A percentile compares a stretch with the other conserved stretches of the same genome.
Conservation (phyloP, 2,888 invertebrate species). For the Ephialtes manifestator region DNA sequence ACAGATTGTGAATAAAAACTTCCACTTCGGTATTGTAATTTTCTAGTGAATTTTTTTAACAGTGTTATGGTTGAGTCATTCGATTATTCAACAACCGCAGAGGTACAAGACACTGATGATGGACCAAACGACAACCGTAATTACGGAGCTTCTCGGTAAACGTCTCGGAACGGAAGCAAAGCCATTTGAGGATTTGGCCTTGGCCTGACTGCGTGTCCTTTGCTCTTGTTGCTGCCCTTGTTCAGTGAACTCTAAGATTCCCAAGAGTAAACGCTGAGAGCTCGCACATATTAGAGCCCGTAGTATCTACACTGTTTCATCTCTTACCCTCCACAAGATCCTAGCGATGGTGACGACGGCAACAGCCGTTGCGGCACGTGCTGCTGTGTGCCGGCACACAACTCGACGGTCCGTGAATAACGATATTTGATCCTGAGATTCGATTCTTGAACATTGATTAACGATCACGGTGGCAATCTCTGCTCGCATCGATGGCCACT, state of each 20-base stretch:
- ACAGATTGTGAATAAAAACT: no score
- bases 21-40: no score
- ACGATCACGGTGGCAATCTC: slow-evolving; percentile 16
- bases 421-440: slow-evolving; percentile 29
- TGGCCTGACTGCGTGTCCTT: background rate
- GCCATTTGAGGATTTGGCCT: slow-evolving; percentile 10
- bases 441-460: slow-evolving; percentile 27
- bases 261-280: background rate
- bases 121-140: background rate
- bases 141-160: slow-evolving; percentile 5
- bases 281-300: background rate
- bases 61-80: no score
- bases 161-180: slow-evolving; percentile 7
- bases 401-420: slow-evolving; percentile 3
- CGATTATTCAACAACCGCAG: background rate
- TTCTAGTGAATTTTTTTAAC: no score
- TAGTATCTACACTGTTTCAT: background rate
- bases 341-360: no score
- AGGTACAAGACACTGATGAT: background rate
- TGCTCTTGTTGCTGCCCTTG: background rate
- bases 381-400: background rate
- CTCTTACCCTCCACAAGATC: background rate
- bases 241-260: slow-evolving; percentile 7
- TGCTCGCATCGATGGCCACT: slow-evolving; percentile 34
- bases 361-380: background rate